Percentiles rank a stretch among this genome's conserved stretches.
Conservation (phyloP, 2,797 vertebrate genomes). For the Falco columbarius region DNA sequence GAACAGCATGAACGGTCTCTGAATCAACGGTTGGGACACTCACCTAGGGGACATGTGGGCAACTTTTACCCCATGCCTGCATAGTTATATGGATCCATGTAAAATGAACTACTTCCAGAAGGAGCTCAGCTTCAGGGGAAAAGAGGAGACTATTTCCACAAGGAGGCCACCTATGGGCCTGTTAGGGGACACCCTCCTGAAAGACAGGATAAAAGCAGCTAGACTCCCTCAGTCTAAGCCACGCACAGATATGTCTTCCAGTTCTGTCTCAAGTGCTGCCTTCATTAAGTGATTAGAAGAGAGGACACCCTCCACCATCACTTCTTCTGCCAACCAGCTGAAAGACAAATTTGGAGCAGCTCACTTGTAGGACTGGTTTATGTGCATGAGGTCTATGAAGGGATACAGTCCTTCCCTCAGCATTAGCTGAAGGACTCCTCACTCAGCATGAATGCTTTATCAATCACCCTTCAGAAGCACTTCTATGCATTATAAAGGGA, state of each 20-base stretch:
- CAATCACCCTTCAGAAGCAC: background rate
- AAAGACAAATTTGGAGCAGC: background rate
- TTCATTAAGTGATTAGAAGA: background rate
- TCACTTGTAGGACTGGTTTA: background rate
- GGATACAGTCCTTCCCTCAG: background rate
- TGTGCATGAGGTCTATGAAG: background rate
- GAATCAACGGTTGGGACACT: background rate
- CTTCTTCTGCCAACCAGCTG: background rate
- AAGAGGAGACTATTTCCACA: background rate
- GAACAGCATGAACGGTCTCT: background rate
- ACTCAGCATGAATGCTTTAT: background rate
- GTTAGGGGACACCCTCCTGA: background rate
- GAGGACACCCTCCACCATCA: background rate
- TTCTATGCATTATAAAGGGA: background rate
- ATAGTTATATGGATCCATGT: background rate
- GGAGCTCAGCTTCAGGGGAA: background rate
- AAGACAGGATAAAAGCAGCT: background rate
- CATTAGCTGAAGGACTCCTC: background rate
- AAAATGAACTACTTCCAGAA: background rate
- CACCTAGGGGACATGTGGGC: background rate
- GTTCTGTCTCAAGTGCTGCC: background rate
- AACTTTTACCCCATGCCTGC: background rate
- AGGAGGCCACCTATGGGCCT: background rate
- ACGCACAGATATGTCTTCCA: accelerated
- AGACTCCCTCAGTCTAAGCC: background rate